Evolutionary conservation across 2,888 invertebrate species (phyloP).

Genomic region (Fragum sueziense): DNA sequence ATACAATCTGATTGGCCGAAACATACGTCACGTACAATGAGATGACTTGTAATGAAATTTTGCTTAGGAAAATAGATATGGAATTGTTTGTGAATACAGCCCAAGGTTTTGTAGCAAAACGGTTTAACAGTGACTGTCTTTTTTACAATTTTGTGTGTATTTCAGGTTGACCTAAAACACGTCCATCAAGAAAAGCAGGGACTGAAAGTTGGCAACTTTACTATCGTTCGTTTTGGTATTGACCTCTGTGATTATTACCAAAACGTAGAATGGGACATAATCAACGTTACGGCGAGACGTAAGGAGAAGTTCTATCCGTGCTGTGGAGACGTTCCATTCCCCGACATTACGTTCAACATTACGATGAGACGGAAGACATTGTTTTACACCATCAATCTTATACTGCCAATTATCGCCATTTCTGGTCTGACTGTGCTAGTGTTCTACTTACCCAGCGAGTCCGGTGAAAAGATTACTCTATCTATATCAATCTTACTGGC

Average conservation of each 20-base stretch:
- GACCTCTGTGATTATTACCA: slow-evolving; percentile 80
- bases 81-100: too few species aligned
- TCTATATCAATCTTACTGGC: slow-evolving; percentile 98
- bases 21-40: too few species aligned
- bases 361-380: slow-evolving; percentile 85
- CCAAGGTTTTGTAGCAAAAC: too few species aligned
- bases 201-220: slow-evolving; percentile 5
- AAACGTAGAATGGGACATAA: slow-evolving; percentile 80
- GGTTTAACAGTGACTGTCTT: too few species aligned
- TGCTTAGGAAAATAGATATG: too few species aligned
- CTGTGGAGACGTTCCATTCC: slow-evolving; percentile 78
- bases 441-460: slow-evolving; percentile 98
- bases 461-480: slow-evolving; percentile 98
- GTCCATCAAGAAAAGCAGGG: slow-evolving; percentile 23
- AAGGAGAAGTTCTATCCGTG: slow-evolving; percentile 84
- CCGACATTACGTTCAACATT: slow-evolving; percentile 82
- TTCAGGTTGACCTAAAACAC: slow-evolving; percentile 39
- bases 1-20: too few species aligned
- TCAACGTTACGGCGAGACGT: slow-evolving; percentile 85
- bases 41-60: too few species aligned
- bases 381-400: slow-evolving; percentile 98
- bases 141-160: not conserved
- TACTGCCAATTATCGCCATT: slow-evolving; percentile 97
- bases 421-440: slow-evolving; percentile 97
- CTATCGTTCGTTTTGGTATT: slow-evolving; percentile 69